Evolutionary conservation across 30 jellyfish, hydroid and myxozoan genomes (phyloP).

Genomic region (Aurelia aurita complex sp. Pacific): DNA sequence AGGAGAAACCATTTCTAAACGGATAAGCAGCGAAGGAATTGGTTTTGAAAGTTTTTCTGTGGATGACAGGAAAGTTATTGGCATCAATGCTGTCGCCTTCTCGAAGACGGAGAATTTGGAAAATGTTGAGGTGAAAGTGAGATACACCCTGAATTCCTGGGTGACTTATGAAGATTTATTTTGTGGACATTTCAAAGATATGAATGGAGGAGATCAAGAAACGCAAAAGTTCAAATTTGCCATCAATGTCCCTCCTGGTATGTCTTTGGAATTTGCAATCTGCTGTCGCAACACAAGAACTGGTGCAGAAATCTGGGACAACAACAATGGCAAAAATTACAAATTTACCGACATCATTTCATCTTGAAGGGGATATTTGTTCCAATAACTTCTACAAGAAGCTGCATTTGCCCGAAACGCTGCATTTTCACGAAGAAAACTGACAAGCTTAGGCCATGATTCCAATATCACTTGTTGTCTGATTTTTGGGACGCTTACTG

Average conservation of each 20-base stretch:
- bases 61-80: slow-evolving; percentile 36
- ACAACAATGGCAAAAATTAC: slow-evolving; percentile 34
- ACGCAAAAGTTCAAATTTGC: not conserved
- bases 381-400: too few relatives aligned
- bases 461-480: too few relatives aligned
- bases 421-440: too few relatives aligned
- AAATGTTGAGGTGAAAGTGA: slow-evolving; percentile 24
- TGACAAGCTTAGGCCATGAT: too few relatives aligned
- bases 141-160: slow-evolving; percentile 47
- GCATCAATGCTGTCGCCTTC: slow-evolving; percentile 2
- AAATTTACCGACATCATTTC: slow-evolving; percentile 38
- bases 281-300: slow-evolving; percentile 31
- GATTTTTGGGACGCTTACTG: too few relatives aligned
- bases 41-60: slow-evolving; percentile 7
- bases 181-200: slow-evolving; percentile 12
- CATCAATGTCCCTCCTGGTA: slow-evolving; percentile 34
- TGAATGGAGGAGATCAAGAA: not conserved
- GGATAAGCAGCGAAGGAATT: not conserved
- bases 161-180: slow-evolving; percentile 2
- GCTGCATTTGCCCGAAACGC: too few relatives aligned
- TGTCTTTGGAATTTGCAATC: slow-evolving; percentile 50
- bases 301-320: slow-evolving; percentile 49
- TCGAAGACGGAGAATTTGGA: not conserved
- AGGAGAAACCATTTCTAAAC: slow-evolving; percentile 2
- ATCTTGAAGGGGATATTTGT: not conserved